Evolutionary conservation across 2,888 invertebrate genomes (phyloP).

Genomic region (Piscicola geometra): DNA sequence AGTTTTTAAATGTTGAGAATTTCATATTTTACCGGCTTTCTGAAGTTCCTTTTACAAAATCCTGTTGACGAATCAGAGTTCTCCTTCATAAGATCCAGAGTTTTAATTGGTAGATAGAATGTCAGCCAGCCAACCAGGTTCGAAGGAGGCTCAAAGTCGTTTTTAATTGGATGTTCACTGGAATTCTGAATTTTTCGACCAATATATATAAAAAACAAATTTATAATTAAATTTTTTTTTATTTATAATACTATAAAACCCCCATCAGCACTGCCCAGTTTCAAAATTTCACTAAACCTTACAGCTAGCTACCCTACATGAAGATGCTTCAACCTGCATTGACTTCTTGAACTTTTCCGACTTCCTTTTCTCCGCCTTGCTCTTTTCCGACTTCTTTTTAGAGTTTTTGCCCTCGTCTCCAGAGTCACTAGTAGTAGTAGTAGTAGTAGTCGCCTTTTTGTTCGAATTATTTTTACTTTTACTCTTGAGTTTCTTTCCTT

Average conservation of each 20-base stretch:
- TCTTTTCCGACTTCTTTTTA: conserved; percentile 46
- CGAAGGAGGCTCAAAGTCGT: not conserved
- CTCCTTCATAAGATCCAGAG: not conserved
- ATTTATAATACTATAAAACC: too few species aligned
- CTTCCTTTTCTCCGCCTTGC: not conserved
- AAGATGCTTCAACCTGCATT: too few species aligned
- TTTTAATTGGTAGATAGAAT: not conserved
- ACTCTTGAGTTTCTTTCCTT: conserved; percentile 8
- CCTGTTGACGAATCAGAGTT: not conserved
- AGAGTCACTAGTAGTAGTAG: not conserved
- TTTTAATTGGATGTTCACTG: not conserved
- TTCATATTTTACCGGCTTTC: not conserved
- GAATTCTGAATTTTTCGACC: not conserved
- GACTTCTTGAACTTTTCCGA: not conserved
- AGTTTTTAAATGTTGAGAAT: too few species aligned
- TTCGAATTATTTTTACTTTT: conserved; percentile 16
- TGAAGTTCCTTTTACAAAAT: not conserved
- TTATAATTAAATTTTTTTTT: too few species aligned
- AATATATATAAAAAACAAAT: too few species aligned
- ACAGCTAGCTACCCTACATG: too few species aligned
- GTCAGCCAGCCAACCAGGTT: conserved; percentile 19
- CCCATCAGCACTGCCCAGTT: too few species aligned
- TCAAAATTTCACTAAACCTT: too few species aligned
- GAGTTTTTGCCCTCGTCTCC: conserved; percentile 42
- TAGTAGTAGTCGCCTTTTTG: not conserved